Base-by-base conservation (phyloP, 1,140 invertebrate species). In the Tachypleus tridentatus region DNA sequence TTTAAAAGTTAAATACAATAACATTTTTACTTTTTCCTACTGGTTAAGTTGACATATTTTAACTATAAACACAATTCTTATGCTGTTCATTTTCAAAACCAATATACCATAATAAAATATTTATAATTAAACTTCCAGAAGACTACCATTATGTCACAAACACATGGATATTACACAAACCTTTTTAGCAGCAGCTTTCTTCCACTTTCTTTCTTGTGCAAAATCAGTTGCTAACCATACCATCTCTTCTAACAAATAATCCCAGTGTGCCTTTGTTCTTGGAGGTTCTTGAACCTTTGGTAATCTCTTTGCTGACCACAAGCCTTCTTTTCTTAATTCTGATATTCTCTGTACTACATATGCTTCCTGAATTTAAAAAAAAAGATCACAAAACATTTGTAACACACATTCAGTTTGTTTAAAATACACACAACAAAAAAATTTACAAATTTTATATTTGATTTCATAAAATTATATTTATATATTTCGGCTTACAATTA, bases 201-300 rank as follows among this genome's bases (percentile, higher is more conserved):
- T 99, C 93, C 92, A 97, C 76, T 97, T 98, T 60, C 94, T 81
- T 78, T 99, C 96, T 76, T 97, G 91, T 51, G 89, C 89, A 82
- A 99, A 98, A 79, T 99, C 96, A 54, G 91, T 88, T 53, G 94
- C 91, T 61, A 99, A 80, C 97, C 97, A 99, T 48, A 88, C 87
- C 91, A 98, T 97, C 79, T 99, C 97, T 77, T 99, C 97, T 7
- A 99, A 77, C 60, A 99, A 81, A 78, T 96, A 99, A 77, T 99
- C 97, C 95, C 95, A 98, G 76, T 99, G 96, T n/a, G 88, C 87
- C 80, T 98, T 98, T 11, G 84, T 80, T 70, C 93, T 81, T 57
- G 86, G 82, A 64, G 92, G 89, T 79, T 98, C 94, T 72, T 92
- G 85, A 48, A 95, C 83, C 80, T 96, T 95, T 4, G 94, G 93